Evolutionary conservation across 2,888 invertebrate species (phyloP).

Genomic region (Zygaena filipendulae): DNA sequence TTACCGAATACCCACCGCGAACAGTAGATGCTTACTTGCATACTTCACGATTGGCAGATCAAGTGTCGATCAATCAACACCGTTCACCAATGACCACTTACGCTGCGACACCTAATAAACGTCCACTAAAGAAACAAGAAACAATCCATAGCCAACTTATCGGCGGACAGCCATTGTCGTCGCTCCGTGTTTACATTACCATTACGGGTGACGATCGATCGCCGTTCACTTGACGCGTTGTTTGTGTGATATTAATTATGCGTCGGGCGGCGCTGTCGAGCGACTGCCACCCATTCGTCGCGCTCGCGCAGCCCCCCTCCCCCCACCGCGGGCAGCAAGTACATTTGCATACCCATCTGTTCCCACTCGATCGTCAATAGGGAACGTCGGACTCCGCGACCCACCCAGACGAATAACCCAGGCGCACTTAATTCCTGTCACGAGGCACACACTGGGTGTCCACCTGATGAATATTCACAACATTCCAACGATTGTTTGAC

Average conservation of each 20-base stretch:
- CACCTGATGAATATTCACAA: constrained; percentile 64
- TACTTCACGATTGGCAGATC: not conserved
- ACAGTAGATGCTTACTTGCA: constrained; percentile 10
- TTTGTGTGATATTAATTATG: constrained; percentile 60
- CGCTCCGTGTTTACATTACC: constrained; percentile 55
- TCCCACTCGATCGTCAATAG: constrained; percentile 50
- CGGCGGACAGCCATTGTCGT: constrained; percentile 45
- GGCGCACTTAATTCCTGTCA: constrained; percentile 61
- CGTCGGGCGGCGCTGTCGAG: constrained; percentile 43
- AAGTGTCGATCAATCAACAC: constrained; percentile 22
- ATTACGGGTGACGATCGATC: constrained; percentile 61
- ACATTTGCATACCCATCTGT: constrained; percentile 58
- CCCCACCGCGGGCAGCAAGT: constrained; percentile 53
- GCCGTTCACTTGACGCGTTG: constrained; percentile 50
- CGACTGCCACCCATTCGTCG: constrained; percentile 56
- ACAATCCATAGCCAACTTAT: constrained; percentile 29
- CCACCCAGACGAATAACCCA: constrained; percentile 54
- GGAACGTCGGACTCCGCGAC: constrained; percentile 47
- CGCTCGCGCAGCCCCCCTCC: constrained; percentile 53
- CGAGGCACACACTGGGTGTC: constrained; percentile 61
- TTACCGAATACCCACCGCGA: not conserved
- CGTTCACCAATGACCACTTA: constrained; percentile 43
- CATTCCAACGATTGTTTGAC: constrained; percentile 62
- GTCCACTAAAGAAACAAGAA: constrained; percentile 44
- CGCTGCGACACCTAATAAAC: constrained; percentile 37